These are phyloP conservation scores for Heterodera filipjevi DNA, from an alignment of 2,888 invertebrate species.

Conservation along the genomic window DNA sequence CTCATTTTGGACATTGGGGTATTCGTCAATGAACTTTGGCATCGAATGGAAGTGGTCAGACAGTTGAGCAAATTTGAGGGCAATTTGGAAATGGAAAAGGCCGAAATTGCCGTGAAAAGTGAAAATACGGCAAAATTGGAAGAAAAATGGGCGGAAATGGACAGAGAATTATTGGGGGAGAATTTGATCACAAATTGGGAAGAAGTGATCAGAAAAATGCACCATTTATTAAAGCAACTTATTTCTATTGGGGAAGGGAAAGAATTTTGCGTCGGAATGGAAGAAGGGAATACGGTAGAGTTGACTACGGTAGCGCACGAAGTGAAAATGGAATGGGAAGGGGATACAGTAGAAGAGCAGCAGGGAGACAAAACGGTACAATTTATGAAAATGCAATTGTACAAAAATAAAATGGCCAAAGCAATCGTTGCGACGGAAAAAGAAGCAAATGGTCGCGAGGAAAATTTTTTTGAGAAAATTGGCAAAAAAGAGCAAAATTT, in stretches of 20 bases:
- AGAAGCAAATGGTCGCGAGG: background rate
- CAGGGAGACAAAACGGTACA: background rate
- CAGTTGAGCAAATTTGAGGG: constrained; percentile 1
- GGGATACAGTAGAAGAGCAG: background rate
- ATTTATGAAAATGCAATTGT: background rate
- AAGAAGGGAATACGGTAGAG: background rate
- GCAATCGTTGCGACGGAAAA: background rate
- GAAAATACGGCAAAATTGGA: background rate
- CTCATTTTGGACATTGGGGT: background rate
- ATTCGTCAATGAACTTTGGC: background rate
- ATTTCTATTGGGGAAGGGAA: background rate
- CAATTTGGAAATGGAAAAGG: background rate
- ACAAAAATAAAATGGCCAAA: constrained; percentile 21
- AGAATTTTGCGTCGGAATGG: background rate
- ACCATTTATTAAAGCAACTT: background rate
- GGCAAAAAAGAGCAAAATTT: background rate
- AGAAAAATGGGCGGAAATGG: constrained; percentile 1
- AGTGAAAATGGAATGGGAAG: background rate
- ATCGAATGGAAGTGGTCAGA: background rate
- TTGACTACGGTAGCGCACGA: background rate
- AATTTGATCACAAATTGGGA: background rate
- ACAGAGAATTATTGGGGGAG: background rate
- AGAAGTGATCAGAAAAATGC: background rate
- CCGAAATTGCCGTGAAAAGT: background rate
- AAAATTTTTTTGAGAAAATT: background rate